Conservation (phyloP, 2,113 vertebrate genomes). For the Ammospiza nelsoni region DNA sequence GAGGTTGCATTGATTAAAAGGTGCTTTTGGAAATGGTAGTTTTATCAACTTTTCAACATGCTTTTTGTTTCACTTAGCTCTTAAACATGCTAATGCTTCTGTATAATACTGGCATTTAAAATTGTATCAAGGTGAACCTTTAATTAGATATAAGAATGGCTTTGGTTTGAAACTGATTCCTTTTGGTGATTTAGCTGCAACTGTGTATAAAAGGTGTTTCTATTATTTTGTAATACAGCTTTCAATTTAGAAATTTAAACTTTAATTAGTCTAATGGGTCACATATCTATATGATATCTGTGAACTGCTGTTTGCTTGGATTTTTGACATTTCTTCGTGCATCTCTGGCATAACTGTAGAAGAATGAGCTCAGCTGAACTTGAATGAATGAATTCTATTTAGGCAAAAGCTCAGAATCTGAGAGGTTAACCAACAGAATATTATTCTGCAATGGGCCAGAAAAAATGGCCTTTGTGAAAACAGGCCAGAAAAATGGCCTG, state of each 20-base stretch:
- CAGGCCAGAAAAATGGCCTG: not conserved
- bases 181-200: not conserved
- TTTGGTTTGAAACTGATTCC: not conserved
- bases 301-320: not conserved
- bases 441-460: not conserved
- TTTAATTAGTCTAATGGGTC: not conserved
- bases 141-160: not conserved
- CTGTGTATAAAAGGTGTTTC: not conserved
- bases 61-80: not conserved
- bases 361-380: not conserved
- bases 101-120: not conserved
- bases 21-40: not conserved
- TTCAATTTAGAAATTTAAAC: not conserved
- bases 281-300: rapidly evolving
- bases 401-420: not conserved
- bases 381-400: not conserved
- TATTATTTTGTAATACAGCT: not conserved
- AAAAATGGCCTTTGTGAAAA: not conserved
- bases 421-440: not conserved
- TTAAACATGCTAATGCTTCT: not conserved
- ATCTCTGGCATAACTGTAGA: not conserved
- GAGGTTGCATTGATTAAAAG: not conserved
- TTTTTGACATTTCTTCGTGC: not conserved
- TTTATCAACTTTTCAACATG: not conserved
- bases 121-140: not conserved